phyloP scores from a whole-genome alignment of 1,140 invertebrate genomes.

The Babylonia areolata region DNA sequence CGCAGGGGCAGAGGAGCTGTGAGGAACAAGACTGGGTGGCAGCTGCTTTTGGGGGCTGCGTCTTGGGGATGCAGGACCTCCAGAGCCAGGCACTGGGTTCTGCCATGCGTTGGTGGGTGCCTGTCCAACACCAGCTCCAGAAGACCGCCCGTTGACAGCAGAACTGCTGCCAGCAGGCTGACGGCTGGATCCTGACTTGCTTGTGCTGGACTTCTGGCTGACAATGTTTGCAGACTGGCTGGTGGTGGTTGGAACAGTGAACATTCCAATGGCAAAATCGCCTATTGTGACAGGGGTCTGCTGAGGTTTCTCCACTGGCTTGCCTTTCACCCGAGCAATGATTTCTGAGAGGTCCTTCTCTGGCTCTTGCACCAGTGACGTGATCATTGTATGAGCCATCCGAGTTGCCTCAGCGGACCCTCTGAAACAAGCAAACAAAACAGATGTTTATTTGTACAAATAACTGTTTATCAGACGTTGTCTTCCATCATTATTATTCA shows the following conservation, averaged over 20 bases:
- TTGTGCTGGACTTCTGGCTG: conserved; percentile 24
- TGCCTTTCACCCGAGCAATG: conserved; percentile 81
- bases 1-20: neutral
- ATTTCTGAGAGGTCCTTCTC: conserved; percentile 93
- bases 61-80: conserved; percentile 48
- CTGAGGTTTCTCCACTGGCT: conserved; percentile 42
- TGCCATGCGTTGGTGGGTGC: conserved; percentile 29
- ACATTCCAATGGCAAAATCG: conserved; percentile 52
- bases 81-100: conserved; percentile 16
- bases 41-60: conserved; percentile 56
- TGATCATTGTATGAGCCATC: conserved; percentile 91
- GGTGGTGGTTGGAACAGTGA: conserved; percentile 45
- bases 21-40: neutral
- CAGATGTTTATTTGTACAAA: no score
- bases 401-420: conserved; percentile 93
- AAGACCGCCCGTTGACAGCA: conserved; percentile 17
- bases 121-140: neutral
- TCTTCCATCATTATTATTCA: no score
- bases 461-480: no score
- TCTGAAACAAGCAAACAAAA: conserved; percentile 78
- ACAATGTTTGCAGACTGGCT: neutral
- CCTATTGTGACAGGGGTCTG: conserved; percentile 39
- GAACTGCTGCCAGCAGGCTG: neutral
- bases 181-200: conserved; percentile 35
- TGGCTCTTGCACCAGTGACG: conserved; percentile 92